Percentiles rank a stretch among this genome's conserved stretches.
Conservation (phyloP, 2,888 invertebrate genomes). For the Cerastis leucographa region DNA sequence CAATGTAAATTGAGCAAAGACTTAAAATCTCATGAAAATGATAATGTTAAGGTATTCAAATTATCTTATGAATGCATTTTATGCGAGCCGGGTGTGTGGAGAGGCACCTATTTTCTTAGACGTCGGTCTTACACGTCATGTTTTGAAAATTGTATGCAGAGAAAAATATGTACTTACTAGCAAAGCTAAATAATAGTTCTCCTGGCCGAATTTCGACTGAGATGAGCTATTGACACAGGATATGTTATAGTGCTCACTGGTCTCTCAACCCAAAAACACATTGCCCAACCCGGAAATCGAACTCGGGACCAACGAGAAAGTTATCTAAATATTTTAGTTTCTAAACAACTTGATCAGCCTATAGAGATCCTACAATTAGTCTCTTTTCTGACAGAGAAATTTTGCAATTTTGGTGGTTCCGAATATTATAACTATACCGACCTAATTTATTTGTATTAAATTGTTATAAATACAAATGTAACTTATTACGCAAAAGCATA, state of each 20-base stretch:
- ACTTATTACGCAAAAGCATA: conserved; percentile 43
- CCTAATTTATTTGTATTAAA: background rate
- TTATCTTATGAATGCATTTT: conserved; percentile 37
- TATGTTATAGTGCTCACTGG: background rate
- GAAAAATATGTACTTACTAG: background rate
- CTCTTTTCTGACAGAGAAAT: background rate
- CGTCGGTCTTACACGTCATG: background rate
- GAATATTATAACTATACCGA: no score
- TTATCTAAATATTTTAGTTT: background rate
- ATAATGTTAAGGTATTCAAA: conserved; percentile 47
- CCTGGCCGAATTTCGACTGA: background rate
- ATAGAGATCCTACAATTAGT: rapidly evolving
- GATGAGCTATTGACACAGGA: background rate
- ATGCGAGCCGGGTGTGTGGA: conserved; percentile 14
- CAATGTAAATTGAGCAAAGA: conserved; percentile 42
- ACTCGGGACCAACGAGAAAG: background rate
- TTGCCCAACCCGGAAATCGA: background rate
- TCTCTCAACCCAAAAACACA: background rate
- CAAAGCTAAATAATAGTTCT: background rate
- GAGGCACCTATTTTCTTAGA: background rate
- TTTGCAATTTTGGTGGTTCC: background rate
- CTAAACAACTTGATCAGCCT: background rate
- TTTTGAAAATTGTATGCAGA: background rate
- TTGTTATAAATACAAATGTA: background rate
- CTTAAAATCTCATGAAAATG: conserved; percentile 52